Evolutionary conservation across 1,140 invertebrate genomes (phyloP), one percentile per base, ranked within the genome.

Genomic region (Halictus rubicundus): DNA sequence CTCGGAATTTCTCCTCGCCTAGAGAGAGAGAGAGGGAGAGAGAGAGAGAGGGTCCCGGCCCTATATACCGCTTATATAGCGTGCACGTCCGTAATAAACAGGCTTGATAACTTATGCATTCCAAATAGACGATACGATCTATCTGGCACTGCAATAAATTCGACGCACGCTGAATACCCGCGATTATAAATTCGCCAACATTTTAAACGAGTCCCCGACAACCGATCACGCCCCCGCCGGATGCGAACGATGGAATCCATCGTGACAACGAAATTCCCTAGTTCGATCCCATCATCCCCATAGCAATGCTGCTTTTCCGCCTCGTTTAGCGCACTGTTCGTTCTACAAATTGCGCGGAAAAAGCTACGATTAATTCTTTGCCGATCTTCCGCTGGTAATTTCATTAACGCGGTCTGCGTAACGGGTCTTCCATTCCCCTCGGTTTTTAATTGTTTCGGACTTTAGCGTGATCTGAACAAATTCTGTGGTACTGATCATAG

Each of bases 41-140:
- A 49, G 49, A 52, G 54, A 21, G 27, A 32, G 27, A 49, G 49
- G 19, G 54, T 16, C 78, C 79, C 78, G 72, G 79, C 73, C 75
- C 78, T 63, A 66, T 57, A 57, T 69, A 76, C 68, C 74, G 73
- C 54, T 57, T 63, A 70, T 69, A 76, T 82, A 80, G 71, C 83
- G 77, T 86, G 84, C 71, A 74, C 74, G 77, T 85, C 27, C 70
- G 68, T 83, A 86, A 86, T 86, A 86, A 86, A 86, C 84, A 68
- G 60, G 84, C 84, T 86, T 86, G 85, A 86, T 86, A 86, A 86
- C 85, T 86, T 86, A 86, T 86, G 81, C 85, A 86, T 86, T 86
- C 84, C 69, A 74, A 86, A 74, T 61, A 68, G 57, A 73, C 84
- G 83, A 86, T 85, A 84, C 78, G 61, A 85, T 85, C 83, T 84